Conservation (phyloP, 2,888 invertebrate species). For the Microctonus hyperodae region DNA sequence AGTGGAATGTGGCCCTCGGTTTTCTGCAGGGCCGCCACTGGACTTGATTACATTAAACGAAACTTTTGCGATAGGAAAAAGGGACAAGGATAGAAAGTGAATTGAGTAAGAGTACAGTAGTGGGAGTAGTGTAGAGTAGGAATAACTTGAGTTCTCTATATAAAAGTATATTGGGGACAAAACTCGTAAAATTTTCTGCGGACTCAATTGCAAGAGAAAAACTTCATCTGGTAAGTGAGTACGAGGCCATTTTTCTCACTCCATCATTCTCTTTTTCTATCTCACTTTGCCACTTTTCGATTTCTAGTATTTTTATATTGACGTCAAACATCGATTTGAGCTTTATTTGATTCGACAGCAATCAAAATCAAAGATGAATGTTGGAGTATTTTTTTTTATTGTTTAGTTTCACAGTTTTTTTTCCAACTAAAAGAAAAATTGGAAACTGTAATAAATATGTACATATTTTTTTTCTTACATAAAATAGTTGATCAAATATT, state of each 20-base stretch:
- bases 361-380: background rate
- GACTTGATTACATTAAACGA: conserved; percentile 43
- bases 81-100: background rate
- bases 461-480: too few relatives aligned
- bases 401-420: background rate
- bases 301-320: background rate
- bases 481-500: too few relatives aligned
- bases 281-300: background rate
- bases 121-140: background rate
- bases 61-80: conserved; percentile 34
- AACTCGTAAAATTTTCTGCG: conserved; percentile 1
- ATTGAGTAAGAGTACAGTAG: background rate
- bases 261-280: background rate
- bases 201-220: conserved; percentile 1
- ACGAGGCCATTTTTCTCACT: background rate
- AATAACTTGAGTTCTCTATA: background rate
- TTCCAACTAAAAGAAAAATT: background rate
- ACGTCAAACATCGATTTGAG: conserved; percentile 14
- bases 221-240: background rate
- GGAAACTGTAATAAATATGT: too few relatives aligned
- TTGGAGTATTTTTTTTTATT: background rate
- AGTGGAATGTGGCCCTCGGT: conserved; percentile 17
- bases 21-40: conserved; percentile 24
- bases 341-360: conserved; percentile 4
- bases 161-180: conserved; percentile 6